Conservation (phyloP, 2,797 vertebrate species). For the Melanotaenia parkinsoni region DNA sequence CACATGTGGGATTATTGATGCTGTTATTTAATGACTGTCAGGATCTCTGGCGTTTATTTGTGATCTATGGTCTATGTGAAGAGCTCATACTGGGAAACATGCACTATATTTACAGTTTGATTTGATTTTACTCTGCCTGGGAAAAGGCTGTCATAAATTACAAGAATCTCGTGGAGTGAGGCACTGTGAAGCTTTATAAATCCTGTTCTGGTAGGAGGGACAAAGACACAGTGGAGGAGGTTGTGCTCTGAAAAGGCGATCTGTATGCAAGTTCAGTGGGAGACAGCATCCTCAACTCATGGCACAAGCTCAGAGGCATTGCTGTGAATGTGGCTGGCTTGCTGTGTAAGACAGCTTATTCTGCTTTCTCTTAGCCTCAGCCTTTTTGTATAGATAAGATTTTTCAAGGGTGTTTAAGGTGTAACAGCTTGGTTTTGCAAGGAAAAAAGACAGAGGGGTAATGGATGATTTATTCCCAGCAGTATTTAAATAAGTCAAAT, state of each 20-base stretch:
- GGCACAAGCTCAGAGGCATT: conserved; percentile 67
- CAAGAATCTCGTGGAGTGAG: conserved; percentile 65
- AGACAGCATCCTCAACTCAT: conserved; percentile 65
- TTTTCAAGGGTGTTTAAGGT: conserved; percentile 38
- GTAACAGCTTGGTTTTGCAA: conserved; percentile 21
- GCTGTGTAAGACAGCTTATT: conserved; percentile 51
- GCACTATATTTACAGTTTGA: conserved; percentile 77
- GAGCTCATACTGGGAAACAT: conserved; percentile 70
- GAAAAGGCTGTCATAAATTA: conserved; percentile 76
- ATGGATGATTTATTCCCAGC: conserved; percentile 33
- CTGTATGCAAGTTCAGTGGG: conserved; percentile 67
- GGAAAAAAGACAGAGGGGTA: not conserved
- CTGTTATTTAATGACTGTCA: conserved; percentile 77
- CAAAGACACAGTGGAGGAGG: conserved; percentile 61
- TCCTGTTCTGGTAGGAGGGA: conserved; percentile 57
- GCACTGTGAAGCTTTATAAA: conserved; percentile 65
- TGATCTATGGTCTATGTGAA: conserved; percentile 57
- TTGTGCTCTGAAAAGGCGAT: conserved; percentile 61
- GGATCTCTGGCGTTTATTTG: conserved; percentile 66
- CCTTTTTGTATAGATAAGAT: conserved; percentile 25
- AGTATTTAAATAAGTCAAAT: conserved; percentile 33
- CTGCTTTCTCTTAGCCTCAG: conserved; percentile 34
- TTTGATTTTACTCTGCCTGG: conserved; percentile 75
- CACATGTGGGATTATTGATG: conserved; percentile 74
- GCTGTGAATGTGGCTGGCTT: conserved; percentile 55